A percentile compares a stretch with the other conserved stretches of the same genome.
Conservation (phyloP, 2,113 vertebrate genomes). For the Silurus asotus region DNA sequence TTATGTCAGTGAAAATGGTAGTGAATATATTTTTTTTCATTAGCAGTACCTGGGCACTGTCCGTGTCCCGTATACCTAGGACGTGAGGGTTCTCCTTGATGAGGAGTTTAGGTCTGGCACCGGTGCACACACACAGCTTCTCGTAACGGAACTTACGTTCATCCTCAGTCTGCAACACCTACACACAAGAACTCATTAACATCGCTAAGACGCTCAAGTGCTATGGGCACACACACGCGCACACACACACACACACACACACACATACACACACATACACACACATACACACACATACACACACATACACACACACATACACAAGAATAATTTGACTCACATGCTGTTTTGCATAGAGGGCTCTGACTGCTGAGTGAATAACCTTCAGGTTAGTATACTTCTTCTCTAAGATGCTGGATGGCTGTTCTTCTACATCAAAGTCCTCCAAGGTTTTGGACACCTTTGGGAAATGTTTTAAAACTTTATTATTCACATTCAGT, state of each 20-base stretch:
- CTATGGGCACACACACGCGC: not conserved
- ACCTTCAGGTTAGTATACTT: constrained; percentile 86
- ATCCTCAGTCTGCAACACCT: constrained; percentile 83
- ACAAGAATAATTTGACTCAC: constrained; percentile 66
- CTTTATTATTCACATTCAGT: not conserved
- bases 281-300: not conserved
- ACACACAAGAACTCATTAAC: constrained; percentile 11
- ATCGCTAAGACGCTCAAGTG: not conserved
- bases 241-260: no score
- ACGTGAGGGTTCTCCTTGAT: constrained; percentile 79
- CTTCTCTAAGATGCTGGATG: constrained; percentile 76
- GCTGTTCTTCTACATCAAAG: constrained; percentile 89
- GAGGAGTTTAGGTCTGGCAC: constrained; percentile 87
- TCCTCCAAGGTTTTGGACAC: constrained; percentile 88
- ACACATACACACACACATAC: not conserved
- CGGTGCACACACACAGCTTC: constrained; percentile 90
- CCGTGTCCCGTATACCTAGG: constrained; percentile 93
- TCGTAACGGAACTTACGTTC: constrained; percentile 76
- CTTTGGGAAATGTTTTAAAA: constrained; percentile 60
- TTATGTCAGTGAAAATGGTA: not conserved
- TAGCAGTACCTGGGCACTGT: constrained; percentile 85
- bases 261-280: not conserved
- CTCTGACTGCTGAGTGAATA: constrained; percentile 81
- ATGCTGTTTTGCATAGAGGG: constrained; percentile 75
- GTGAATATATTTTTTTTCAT: not conserved